Evolutionary conservation across 2,888 invertebrate genomes (phyloP).

Genomic region (Ennomos fuscantarius): DNA sequence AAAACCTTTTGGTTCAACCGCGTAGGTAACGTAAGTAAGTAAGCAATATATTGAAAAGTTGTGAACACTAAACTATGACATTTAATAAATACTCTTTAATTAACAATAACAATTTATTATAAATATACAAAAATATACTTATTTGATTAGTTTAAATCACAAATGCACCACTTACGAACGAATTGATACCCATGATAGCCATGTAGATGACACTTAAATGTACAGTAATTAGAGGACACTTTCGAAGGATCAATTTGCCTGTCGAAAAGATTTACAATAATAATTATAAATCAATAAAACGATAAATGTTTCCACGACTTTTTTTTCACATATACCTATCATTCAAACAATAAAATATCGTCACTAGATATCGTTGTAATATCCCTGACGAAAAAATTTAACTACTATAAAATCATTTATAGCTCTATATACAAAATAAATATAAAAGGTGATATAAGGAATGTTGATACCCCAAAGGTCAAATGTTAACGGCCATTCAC

Average conservation of each 20-base stretch:
- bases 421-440: not conserved
- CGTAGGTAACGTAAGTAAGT: conserved; percentile 10
- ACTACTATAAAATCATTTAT: too few species aligned
- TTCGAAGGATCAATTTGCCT: conserved; percentile 8
- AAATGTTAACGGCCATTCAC: conserved; percentile 6
- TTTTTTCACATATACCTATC: conserved; percentile 11
- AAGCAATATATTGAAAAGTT: conserved; percentile 59
- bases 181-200: conserved; percentile 54
- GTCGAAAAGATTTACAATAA: conserved; percentile 27
- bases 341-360: not conserved
- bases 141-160: conserved; percentile 36
- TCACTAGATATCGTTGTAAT: too few species aligned
- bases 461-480: conserved; percentile 10
- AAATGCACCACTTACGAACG: conserved; percentile 57
- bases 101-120: conserved; percentile 59
- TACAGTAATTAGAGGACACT: conserved; percentile 16
- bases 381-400: too few species aligned
- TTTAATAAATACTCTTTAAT: conserved; percentile 56
- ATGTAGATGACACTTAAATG: conserved; percentile 25
- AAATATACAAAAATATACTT: conserved; percentile 46
- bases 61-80: conserved; percentile 43
- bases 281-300: conserved; percentile 30
- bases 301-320: conserved; percentile 19
- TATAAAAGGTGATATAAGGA: conserved; percentile 14
- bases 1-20: conserved; percentile 6